Base-by-base conservation (phyloP, 2,113 vertebrate genomes). In the Pipra filicauda region DNA sequence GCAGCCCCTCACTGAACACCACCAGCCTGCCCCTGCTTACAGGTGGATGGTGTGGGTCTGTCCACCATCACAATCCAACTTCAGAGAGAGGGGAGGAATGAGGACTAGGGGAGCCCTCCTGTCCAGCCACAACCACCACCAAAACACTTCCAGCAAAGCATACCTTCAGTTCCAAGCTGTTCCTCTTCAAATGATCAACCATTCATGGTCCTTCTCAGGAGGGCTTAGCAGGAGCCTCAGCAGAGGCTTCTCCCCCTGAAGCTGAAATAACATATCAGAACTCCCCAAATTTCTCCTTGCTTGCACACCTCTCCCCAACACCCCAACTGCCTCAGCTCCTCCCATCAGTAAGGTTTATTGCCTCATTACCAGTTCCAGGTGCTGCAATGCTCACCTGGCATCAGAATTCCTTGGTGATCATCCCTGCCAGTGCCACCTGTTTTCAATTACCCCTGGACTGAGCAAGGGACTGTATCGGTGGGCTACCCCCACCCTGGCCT, bases 271-370 rank as follows among this genome's bases (percentile, higher is more conserved):
- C 4, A 4, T 0, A 17, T 8, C 24, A 76, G 5, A 57, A 61
- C 2, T 26, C 15, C 27, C 7, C 7, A 16, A 2, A 2, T 3
- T 14, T 7, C 80, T 41, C 41, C 35, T 16, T 33, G 1, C n/a
- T 37, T 4, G 0, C 11, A 33, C 5, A 14, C 13, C 11, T 30
- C n/a, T 48, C 13, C 33, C 15, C 22, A 33, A 1, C 0, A 0
- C 37, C 7, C 35, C 19, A 3, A 5, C 21, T 8, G 8, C 2
- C 23, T 17, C 37, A 4, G 15, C 23, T 23, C 20, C 37, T 23
- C 16, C 6, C 1, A 5, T 58, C 24, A 62, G 3, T 0, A 0
- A 26, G 12, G 11, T 58, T 59, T 35, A 16, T 70, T 15, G 27
- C 5, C 23, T 64, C 0, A 0, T 54, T 73, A 54, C 2, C 24